Conservation (phyloP, 2,888 invertebrate genomes). For the Thymelicus lineola region DNA sequence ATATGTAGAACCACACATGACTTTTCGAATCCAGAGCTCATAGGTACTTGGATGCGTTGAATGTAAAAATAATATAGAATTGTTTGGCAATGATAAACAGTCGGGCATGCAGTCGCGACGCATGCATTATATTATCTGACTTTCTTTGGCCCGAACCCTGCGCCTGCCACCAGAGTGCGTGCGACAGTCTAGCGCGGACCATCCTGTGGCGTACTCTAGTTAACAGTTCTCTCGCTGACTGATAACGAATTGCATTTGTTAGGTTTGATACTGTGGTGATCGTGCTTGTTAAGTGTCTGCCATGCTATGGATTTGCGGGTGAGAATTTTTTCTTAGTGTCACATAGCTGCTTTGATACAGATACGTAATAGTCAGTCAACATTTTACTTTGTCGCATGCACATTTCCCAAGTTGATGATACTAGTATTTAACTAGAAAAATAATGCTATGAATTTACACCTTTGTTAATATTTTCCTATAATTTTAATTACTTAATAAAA, state of each 20-base stretch:
- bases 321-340: slow-evolving; percentile 46
- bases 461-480: no score
- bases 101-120: slow-evolving; percentile 15
- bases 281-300: slow-evolving; percentile 58
- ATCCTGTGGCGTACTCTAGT: slow-evolving; percentile 52
- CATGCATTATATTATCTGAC: background rate
- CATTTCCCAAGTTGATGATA: no score
- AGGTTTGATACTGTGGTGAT: slow-evolving; percentile 47
- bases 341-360: background rate
- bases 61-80: slow-evolving; percentile 2
- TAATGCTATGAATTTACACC: no score
- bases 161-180: slow-evolving; percentile 37
- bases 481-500: no score
- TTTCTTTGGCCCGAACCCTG: slow-evolving; percentile 43
- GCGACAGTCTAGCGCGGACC: slow-evolving; percentile 44
- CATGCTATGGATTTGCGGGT: slow-evolving; percentile 74
- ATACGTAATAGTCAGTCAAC: no score
- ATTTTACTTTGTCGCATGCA: no score
- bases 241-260: slow-evolving; percentile 36
- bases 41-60: background rate
- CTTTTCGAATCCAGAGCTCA: no score
- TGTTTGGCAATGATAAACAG: slow-evolving; percentile 30
- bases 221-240: slow-evolving; percentile 28
- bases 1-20: no score
- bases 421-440: no score